These are phyloP conservation scores for Drosophila nr. fundita DNA, from an alignment of 2,888 invertebrate species.

Conservation along the genomic window DNA sequence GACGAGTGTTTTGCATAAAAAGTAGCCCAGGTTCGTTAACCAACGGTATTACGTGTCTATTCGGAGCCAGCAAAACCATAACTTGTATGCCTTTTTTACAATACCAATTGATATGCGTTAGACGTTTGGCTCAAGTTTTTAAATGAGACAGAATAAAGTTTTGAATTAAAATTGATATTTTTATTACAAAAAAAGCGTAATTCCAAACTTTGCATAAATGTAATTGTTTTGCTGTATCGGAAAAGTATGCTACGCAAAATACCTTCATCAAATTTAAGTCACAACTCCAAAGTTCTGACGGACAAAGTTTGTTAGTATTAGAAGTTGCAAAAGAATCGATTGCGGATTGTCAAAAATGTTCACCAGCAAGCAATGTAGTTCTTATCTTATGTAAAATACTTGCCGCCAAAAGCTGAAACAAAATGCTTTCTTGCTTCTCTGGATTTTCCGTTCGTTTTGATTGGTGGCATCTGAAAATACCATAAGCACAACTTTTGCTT, in stretches of 20 bases:
- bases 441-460: neutral
- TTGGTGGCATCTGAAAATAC: neutral
- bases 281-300: neutral
- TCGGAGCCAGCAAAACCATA: conserved; percentile 2
- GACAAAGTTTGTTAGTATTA: neutral
- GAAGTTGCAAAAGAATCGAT: neutral
- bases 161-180: conserved; percentile 1
- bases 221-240: neutral
- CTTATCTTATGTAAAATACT: neutral
- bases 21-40: conserved; percentile 11
- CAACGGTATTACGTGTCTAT: conserved; percentile 5
- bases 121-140: neutral
- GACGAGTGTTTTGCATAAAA: conserved; percentile 36
- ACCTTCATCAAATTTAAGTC: neutral
- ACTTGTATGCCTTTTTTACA: neutral
- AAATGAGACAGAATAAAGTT: conserved; percentile 1
- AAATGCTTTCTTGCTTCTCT: neutral
- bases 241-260: conserved; percentile 8
- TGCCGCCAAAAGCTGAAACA: neutral
- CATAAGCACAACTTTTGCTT: neutral
- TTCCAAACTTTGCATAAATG: neutral
- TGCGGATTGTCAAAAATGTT: neutral
- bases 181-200: neutral
- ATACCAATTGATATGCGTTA: neutral
- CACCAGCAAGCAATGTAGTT: neutral